Percentiles rank a stretch among this genome's conserved stretches.
phyloP scores from a whole-genome alignment of 2,113 vertebrate genomes.

The Trogon surrucura region DNA sequence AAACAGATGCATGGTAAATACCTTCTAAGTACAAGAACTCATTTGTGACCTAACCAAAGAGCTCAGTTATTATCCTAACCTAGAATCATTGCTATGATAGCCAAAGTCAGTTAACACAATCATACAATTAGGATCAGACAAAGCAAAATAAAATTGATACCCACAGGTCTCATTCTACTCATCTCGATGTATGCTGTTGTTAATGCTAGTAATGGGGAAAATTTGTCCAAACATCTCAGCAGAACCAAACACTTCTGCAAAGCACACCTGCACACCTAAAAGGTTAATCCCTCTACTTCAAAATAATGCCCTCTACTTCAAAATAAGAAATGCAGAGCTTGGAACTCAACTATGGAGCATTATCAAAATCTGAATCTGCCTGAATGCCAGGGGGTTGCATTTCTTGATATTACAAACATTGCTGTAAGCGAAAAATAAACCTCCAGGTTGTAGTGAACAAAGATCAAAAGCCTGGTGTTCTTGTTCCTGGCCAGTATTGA shows the following conservation, averaged over 20 bases:
- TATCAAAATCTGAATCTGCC: background rate
- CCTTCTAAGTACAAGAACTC: background rate
- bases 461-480: background rate
- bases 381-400: background rate
- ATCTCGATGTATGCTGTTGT: background rate
- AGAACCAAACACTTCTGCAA: background rate
- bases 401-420: background rate
- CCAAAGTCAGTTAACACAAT: constrained; percentile 2
- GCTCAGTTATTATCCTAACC: background rate
- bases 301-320: background rate
- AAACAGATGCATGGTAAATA: background rate
- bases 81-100: background rate
- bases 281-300: background rate
- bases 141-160: background rate
- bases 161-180: background rate
- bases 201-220: background rate
- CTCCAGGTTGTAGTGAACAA: background rate
- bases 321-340: background rate
- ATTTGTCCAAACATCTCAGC: background rate
- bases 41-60: background rate
- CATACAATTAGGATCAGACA: background rate
- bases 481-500: background rate
- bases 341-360: background rate
- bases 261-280: background rate
- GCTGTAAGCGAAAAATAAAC: background rate